Base-by-base conservation (phyloP, 2,113 vertebrate genomes). In the Colinus virginianus region DNA sequence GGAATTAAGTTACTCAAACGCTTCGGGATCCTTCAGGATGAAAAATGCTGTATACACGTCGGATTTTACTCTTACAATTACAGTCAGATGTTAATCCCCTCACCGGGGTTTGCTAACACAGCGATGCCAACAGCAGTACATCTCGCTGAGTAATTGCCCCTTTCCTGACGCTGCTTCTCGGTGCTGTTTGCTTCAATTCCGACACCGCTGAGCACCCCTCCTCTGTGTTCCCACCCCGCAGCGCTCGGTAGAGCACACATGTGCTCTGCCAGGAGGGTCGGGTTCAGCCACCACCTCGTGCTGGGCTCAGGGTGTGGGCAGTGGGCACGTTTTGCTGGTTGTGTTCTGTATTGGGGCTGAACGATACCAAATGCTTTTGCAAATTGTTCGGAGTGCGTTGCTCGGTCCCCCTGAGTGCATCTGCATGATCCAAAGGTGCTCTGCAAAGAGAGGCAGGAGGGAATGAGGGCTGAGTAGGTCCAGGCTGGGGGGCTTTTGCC, bases 81-180 rank as follows among this genome's bases (percentile, higher is more conserved):
- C 78, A 95, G 93, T 85, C 90, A 94, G 90, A 93, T 94, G 90
- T 95, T 95, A 93, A 96, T 94, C 93, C 62, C 55, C 59, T 81
- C 85, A 70, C 75, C n/a, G 11, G 71, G 75, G 82, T 92, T 94
- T 87, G 62, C 59, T 36, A 15, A 85, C 49, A 85, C 75, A 85
- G 82, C 75, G 19, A 68, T 53, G 84, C 87, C 91, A 93, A 45
- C 91, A 91, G 76, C 91, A 85, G 78, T 59, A 72, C 78, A 66
- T 84, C 96, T 91, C 62, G 0, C 75, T 84, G 90, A 91, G 71
- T 82, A 89, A 90, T 87, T 79, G 81, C 75, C 79, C 91, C 11
- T 1, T 55, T 78, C 78, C 84, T n/a, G 40, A 84, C 81, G 76
- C 91, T 84, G 81, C 87, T 95, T 77, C 92, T 95, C 12, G 3